These are phyloP conservation scores for Micromys minutus DNA, from an alignment of 2,113 vertebrate genomes.

Conservation along the genomic window DNA sequence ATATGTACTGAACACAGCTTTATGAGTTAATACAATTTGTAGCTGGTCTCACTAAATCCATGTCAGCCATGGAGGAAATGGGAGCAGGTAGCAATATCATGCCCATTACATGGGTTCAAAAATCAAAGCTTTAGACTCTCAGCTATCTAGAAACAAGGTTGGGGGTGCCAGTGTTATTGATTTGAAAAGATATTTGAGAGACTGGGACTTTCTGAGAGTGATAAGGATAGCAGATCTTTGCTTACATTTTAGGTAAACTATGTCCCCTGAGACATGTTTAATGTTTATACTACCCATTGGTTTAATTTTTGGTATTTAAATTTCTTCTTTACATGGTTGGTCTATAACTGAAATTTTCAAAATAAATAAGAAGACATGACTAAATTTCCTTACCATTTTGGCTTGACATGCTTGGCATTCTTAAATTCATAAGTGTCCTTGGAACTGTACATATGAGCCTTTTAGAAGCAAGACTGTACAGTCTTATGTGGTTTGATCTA, in stretches of 20 bases:
- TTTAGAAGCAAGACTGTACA: background rate
- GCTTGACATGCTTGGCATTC: background rate
- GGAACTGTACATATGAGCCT: background rate
- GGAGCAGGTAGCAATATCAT: no score
- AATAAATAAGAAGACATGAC: background rate
- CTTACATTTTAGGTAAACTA: background rate
- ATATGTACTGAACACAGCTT: background rate
- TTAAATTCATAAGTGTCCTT: background rate
- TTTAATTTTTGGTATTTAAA: background rate
- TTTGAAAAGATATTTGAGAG: background rate
- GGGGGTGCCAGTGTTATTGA: background rate
- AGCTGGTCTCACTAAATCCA: background rate
- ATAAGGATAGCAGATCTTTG: no score
- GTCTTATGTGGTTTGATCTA: background rate
- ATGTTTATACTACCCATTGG: fast-evolving
- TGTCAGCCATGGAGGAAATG: no score
- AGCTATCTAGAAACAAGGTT: fast-evolving
- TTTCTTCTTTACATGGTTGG: no score
- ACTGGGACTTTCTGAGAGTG: fast-evolving
- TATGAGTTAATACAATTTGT: background rate
- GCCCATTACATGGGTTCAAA: background rate
- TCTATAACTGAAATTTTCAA: no score
- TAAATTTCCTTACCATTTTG: background rate
- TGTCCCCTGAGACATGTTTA: fast-evolving
- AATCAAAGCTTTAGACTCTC: background rate